Evolutionary conservation across 2,797 vertebrate species (phyloP).

Genomic region (Sciurus vulgaris): DNA sequence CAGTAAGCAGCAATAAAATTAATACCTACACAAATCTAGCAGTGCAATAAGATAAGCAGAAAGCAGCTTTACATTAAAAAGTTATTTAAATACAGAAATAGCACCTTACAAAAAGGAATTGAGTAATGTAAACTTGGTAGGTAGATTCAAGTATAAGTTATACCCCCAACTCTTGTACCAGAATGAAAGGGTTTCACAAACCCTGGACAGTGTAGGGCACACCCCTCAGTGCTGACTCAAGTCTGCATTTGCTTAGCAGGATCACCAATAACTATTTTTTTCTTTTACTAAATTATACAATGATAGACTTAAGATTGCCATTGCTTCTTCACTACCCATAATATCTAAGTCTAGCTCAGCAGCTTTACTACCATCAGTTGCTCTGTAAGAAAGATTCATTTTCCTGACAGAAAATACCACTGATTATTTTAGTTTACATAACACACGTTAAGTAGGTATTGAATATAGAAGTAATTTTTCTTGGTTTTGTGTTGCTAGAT

Average conservation of each 20-base stretch:
- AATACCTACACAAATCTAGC: constrained; percentile 88
- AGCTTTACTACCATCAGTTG: not conserved
- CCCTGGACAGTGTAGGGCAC: constrained; percentile 76
- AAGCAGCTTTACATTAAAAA: constrained; percentile 89
- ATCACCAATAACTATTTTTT: constrained; percentile 41
- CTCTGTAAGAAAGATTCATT: constrained; percentile 6
- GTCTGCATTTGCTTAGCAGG: constrained; percentile 76
- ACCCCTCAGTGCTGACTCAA: constrained; percentile 80
- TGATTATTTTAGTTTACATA: not conserved
- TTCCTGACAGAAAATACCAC: not conserved
- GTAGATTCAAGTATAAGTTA: constrained; percentile 91
- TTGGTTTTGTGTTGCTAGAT: not conserved
- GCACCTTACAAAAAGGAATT: constrained; percentile 89
- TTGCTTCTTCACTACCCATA: not conserved
- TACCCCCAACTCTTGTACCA: constrained; percentile 84
- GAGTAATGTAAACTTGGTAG: constrained; percentile 90
- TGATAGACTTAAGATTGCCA: constrained; percentile 50
- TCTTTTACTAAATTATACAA: constrained; percentile 59
- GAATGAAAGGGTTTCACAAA: constrained; percentile 85
- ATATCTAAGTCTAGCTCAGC: not conserved
- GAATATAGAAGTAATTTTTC: not conserved
- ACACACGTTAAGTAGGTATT: not conserved
- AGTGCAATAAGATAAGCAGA: constrained; percentile 89
- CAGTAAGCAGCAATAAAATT: constrained; percentile 87
- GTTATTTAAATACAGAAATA: constrained; percentile 88